Evolutionary conservation across 2,113 vertebrate genomes (phyloP).

Genomic region (Eleginops maclovinus): DNA sequence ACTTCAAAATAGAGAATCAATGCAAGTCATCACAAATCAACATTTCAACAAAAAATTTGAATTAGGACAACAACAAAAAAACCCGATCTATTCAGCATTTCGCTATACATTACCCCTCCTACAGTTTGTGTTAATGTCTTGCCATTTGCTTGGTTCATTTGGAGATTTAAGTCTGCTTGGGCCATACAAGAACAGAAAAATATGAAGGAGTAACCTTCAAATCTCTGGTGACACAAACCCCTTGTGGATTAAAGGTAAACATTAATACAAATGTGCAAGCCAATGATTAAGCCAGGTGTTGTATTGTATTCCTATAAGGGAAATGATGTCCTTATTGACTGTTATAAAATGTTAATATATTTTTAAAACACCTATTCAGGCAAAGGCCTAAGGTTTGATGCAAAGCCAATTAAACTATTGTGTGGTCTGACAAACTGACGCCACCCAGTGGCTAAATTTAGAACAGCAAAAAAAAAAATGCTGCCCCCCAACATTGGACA

Average conservation of each 20-base stretch:
- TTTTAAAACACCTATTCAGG: constrained; percentile 55
- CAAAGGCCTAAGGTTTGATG: constrained; percentile 44
- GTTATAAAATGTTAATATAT: constrained; percentile 43
- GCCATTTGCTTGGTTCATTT: constrained; percentile 64
- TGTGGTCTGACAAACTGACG: constrained; percentile 41
- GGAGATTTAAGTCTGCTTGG: constrained; percentile 54
- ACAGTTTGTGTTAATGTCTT: constrained; percentile 37
- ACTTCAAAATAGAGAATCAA: constrained; percentile 55
- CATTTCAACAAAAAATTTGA: constrained; percentile 40
- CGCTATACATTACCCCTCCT: constrained; percentile 35
- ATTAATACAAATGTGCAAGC: constrained; percentile 38
- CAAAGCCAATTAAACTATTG: constrained; percentile 39
- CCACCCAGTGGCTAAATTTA: constrained; percentile 59
- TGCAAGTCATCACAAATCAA: constrained; percentile 60
- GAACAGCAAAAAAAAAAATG: constrained; percentile 47
- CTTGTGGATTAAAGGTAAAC: constrained; percentile 28
- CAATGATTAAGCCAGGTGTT: constrained; percentile 13
- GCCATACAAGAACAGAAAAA: constrained; percentile 55
- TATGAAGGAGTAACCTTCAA: constrained; percentile 60
- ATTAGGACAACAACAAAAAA: constrained; percentile 41
- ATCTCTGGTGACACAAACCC: constrained; percentile 57
- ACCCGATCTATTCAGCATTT: constrained; percentile 28
- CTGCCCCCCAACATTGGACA: constrained; percentile 37
- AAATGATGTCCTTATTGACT: constrained; percentile 10
- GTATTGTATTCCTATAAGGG: constrained; percentile 4